Conservation (phyloP, 2,113 vertebrate species). For the Hemiscyllium ocellatum region DNA sequence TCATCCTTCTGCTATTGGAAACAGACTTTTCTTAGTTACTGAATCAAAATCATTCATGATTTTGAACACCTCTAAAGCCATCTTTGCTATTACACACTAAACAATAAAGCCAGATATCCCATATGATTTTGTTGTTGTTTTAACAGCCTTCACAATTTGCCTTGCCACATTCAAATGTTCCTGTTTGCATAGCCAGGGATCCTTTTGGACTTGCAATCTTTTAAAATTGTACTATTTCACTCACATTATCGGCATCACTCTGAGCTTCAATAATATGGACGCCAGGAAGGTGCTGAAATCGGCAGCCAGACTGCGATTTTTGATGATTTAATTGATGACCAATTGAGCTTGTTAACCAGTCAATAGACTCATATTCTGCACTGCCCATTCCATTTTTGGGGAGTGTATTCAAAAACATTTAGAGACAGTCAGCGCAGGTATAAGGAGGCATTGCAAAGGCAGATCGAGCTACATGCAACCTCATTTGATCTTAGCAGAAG, state of each 20-base stretch:
- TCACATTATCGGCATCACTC: background rate
- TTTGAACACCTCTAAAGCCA: background rate
- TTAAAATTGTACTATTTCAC: background rate
- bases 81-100: background rate
- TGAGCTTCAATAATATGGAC: no score
- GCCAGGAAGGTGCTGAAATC: no score
- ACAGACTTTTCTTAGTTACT: background rate
- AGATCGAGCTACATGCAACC: no score
- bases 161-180: background rate
- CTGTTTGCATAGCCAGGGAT: background rate
- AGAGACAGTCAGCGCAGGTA: no score
- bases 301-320: no score
- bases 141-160: background rate
- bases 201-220: background rate
- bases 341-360: no score
- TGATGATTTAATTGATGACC: no score
- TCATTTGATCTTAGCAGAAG: no score
- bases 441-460: no score
- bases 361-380: no score
- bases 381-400: no score
- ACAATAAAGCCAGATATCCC: background rate
- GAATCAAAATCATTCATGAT: background rate
- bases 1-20: background rate
- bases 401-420: no score
- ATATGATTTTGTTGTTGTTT: background rate